Conservation (phyloP, 2,888 invertebrate species). For the Schizaphis graminum region DNA sequence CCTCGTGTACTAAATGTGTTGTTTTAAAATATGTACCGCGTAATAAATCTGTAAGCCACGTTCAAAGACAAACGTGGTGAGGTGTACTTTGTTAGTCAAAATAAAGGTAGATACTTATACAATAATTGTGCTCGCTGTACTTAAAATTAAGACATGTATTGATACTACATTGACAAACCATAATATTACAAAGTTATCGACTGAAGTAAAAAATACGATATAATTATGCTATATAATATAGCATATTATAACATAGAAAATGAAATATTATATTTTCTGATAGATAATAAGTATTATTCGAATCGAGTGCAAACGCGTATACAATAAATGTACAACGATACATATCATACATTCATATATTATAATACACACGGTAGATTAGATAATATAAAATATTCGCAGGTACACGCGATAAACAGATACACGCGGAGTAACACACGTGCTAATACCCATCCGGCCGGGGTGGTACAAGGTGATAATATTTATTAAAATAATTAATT, state of each 20-base stretch:
- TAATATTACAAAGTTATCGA: too few species aligned
- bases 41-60: not conserved
- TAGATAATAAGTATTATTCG: not conserved
- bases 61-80: not conserved
- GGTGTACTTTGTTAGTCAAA: not conserved
- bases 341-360: not conserved
- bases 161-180: too few species aligned
- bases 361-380: not conserved
- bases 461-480: not conserved
- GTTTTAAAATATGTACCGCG: not conserved
- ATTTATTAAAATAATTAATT: not conserved
- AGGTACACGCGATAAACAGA: not conserved
- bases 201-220: too few species aligned
- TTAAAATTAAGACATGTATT: too few species aligned
- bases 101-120: not conserved
- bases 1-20: not conserved
- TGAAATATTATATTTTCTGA: not conserved
- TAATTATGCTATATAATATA: not conserved
- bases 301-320: not conserved
- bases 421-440: not conserved
- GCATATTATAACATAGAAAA: not conserved
- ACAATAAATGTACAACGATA: not conserved
- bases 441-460: not conserved
- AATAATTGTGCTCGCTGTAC: too few species aligned
- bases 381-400: not conserved